Evolutionary conservation across 1,140 invertebrate species (phyloP), one percentile per base, ranked within the genome.

Genomic region (Aradophagus sp.): DNA sequence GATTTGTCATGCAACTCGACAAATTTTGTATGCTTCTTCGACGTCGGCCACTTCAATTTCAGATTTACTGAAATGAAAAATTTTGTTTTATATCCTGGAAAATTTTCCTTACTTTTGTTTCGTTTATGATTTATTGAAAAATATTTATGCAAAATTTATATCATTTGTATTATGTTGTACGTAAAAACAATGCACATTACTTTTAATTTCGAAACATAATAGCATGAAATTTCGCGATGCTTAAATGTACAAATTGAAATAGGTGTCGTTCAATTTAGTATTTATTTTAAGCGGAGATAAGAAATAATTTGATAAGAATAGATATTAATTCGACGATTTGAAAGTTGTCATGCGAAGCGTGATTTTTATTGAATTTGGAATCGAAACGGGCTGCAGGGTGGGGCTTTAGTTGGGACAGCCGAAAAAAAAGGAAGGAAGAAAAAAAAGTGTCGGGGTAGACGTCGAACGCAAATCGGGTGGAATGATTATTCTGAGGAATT

Each of bases 401-500:
- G 26, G 26, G 16, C 12, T n/a, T n/a, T 10, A 2, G 32, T 10
- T 11, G 15, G 41, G 13, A 6, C 26, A 23, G 20, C 12, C 31
- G 11, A 31, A 16, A 5, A 10, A 27, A 17, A 13, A 27, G n/a
- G 53, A 5, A 15, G 14, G 20, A 36, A 34, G 58, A 62, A 71
- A 71, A 72, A 31, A n/a, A 45, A 73, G 70, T 56, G 68, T 65
- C 38, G 41, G 48, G 42, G 34, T 19, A 8, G 58, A 58, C 47
- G 59, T 47, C 14, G 56, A 69, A 65, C 50, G 44, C 56, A 52
- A 73, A 73, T 73, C 62, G 58, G 69, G 11, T 15, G 36, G 61
- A 47, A 73, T 73, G 62, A 73, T 75, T 77, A 77, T 77, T 77
- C 65, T 69, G 68, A 68, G 59, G 58, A 75, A 78, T 77, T 78